Base-by-base conservation (phyloP, 2,113 vertebrate genomes). In the Apistogramma diplotaenia region DNA sequence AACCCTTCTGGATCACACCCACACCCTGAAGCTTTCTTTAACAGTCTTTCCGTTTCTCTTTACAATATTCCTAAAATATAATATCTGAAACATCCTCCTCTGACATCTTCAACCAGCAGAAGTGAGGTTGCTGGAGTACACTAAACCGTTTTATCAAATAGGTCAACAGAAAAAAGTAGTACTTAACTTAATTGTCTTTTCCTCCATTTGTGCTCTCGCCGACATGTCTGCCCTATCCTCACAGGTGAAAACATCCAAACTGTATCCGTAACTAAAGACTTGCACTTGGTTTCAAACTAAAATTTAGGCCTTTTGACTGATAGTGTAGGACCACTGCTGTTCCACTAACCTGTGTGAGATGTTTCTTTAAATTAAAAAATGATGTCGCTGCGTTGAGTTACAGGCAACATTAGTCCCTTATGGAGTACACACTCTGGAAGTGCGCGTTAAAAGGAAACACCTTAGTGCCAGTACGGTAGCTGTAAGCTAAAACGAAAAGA, bases 191-290 rank as follows among this genome's bases (percentile, higher is more conserved):
- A 46, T 2, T 2, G 61, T 25, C 29, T 53, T 76, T 65, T 51
- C 16, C 46, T 76, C 62, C 9, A 21, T 78, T 89, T 91, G 88
- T 91, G 89, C 90, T 89, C 56, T 33, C 65, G 23, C 35, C 89
- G 40, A 82, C 65, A 40, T 31, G 33, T 6, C 13, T 71, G 65
- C 40, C 15, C 19, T 49, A 61, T 49, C 19, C 35, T 13, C 18
- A 10, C 11, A 29, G 11, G 19, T 55, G 31, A 76, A 75, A 84
- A 49, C 15, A 71, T 78, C 18, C 70, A 23, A 79, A 11, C 11
- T 74, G 40, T 71, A 51, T 67, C 53, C 37, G 16, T 59, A 56
- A 59, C 62, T 12, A 29, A 53, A 3, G 5, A 89, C 56, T 33
- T 83, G 46, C 7, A 53, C 70, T 49, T 76, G 6, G 46, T 61